phyloP scores from a whole-genome alignment of 2,113 vertebrate species.

The Struthidea cinerea region DNA sequence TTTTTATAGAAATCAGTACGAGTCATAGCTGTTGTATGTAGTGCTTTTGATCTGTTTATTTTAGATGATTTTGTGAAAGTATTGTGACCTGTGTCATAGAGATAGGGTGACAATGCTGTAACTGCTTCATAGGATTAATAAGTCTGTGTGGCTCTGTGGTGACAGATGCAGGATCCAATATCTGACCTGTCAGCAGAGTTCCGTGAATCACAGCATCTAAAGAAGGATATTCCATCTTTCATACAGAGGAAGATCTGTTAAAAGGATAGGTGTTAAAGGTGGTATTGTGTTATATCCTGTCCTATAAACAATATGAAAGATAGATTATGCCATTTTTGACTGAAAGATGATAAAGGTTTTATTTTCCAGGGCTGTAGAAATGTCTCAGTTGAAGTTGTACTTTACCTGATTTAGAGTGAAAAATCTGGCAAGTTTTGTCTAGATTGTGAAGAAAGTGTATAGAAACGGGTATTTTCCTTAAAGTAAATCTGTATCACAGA shows the following conservation, averaged over 20 bases:
- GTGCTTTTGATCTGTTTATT: neutral
- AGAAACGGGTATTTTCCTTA: neutral
- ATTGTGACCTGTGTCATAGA: neutral
- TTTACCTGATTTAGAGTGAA: neutral
- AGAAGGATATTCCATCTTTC: neutral
- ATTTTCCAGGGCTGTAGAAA: neutral
- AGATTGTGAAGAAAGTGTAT: neutral
- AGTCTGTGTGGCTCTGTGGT: neutral
- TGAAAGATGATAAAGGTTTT: neutral
- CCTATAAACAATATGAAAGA: neutral
- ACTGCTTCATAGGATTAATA: neutral
- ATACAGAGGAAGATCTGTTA: neutral
- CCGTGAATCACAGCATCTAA: neutral
- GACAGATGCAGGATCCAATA: neutral
- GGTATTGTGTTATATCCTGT: neutral
- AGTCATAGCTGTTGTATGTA: neutral
- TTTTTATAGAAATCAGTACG: neutral
- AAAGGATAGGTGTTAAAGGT: neutral
- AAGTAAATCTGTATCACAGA: neutral
- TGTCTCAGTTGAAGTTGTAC: neutral
- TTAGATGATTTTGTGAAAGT: neutral
- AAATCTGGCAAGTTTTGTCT: neutral
- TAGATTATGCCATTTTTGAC: neutral
- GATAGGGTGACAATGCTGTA: neutral
- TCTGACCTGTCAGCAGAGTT: neutral